Evolutionary conservation across 2,113 vertebrate genomes (phyloP).

Genomic region (Etheostoma spectabile): DNA sequence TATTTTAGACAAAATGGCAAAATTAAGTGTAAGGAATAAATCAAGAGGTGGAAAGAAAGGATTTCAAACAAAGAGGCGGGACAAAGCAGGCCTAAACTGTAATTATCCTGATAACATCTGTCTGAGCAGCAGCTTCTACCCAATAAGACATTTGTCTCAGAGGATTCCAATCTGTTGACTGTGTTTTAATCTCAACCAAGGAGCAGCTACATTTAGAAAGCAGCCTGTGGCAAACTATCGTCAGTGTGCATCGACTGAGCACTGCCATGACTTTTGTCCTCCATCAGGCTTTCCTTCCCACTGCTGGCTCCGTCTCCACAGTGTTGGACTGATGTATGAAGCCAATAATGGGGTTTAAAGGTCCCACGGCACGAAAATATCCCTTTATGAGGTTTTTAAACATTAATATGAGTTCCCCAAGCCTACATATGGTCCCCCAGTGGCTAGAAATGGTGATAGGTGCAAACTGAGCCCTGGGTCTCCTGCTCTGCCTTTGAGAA

Average conservation of each 20-base stretch:
- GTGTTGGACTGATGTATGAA: neutral
- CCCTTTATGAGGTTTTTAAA: no score
- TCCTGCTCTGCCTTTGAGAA: no score
- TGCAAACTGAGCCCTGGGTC: no score
- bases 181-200: constrained; percentile 26
- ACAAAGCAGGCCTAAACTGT: neutral
- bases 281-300: constrained; percentile 9
- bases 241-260: constrained; percentile 36
- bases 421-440: no score
- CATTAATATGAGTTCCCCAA: no score
- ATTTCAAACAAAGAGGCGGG: neutral
- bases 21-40: neutral
- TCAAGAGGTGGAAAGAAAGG: neutral
- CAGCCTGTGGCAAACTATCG: constrained; percentile 42
- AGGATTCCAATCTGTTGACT: constrained; percentile 34
- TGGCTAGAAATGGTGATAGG: no score
- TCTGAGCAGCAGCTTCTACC: neutral
- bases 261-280: constrained; percentile 29
- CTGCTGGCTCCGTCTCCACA: constrained; percentile 20
- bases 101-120: constrained; percentile 27
- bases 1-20: neutral
- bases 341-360: neutral
- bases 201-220: constrained; percentile 41
- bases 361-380: no score
- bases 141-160: constrained; percentile 32